Percentiles rank a stretch among this genome's conserved stretches.
Evolutionary conservation across 2,797 vertebrate species (phyloP).

Genomic region (Phrynocephalus vlangalii): DNA sequence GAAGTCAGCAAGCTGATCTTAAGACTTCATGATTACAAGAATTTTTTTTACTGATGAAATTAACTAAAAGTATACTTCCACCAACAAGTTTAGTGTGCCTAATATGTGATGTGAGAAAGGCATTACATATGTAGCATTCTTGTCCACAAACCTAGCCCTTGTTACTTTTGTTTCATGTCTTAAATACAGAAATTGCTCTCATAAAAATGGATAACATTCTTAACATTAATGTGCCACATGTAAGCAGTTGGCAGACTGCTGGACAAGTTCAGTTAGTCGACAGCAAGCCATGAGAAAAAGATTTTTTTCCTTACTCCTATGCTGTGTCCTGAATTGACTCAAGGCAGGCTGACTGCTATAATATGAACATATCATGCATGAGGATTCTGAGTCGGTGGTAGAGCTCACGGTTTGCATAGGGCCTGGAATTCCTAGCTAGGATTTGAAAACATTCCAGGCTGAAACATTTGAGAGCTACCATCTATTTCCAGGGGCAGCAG

Average conservation of each 20-base stretch:
- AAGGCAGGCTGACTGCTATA: background rate
- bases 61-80: slow-evolving; percentile 38
- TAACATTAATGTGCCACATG: background rate
- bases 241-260: background rate
- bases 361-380: background rate
- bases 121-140: background rate
- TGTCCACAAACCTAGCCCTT: background rate
- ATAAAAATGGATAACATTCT: background rate
- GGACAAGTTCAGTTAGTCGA: background rate
- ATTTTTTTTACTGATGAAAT: background rate
- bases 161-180: background rate
- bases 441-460: background rate
- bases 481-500: background rate
- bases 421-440: background rate
- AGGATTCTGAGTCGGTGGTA: background rate
- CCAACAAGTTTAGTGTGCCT: background rate
- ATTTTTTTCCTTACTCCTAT: background rate
- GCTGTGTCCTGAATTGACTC: background rate
- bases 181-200: background rate
- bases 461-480: background rate
- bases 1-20: slow-evolving; percentile 40
- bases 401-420: too few species aligned
- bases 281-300: background rate
- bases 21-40: slow-evolving; percentile 24
- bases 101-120: background rate